Conservation (phyloP, 1,140 invertebrate genomes). For the Rhopalosiphum maidis region DNA sequence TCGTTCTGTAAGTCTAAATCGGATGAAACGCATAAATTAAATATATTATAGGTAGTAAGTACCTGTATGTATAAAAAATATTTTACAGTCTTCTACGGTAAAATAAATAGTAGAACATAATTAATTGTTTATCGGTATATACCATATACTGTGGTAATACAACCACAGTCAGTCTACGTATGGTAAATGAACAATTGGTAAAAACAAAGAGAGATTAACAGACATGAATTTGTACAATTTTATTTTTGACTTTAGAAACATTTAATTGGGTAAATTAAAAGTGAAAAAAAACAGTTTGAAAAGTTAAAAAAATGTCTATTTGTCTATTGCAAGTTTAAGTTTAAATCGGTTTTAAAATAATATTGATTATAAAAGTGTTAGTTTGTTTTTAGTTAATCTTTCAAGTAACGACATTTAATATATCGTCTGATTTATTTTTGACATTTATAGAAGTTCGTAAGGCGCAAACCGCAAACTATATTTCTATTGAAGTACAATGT, state of each 20-base stretch:
- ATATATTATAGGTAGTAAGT: neutral
- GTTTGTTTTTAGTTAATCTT: neutral
- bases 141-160: too few relatives aligned
- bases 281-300: neutral
- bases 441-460: neutral
- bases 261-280: neutral
- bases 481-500: neutral
- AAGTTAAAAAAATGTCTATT: neutral
- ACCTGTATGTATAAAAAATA: neutral
- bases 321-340: neutral
- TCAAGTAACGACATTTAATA: neutral
- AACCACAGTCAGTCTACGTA: neutral
- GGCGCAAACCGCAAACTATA: neutral
- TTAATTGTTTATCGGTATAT: neutral
- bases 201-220: neutral
- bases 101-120: neutral
- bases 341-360: neutral
- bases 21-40: slow-evolving; percentile 34
- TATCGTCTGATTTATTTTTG: neutral
- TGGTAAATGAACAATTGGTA: too few relatives aligned
- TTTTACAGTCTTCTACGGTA: neutral
- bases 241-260: neutral
- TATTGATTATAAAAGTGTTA: neutral
- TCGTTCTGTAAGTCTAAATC: slow-evolving; percentile 69
- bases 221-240: neutral